Conservation (phyloP, 2,113 vertebrate species). For the Brachypodius melanocephalos region DNA sequence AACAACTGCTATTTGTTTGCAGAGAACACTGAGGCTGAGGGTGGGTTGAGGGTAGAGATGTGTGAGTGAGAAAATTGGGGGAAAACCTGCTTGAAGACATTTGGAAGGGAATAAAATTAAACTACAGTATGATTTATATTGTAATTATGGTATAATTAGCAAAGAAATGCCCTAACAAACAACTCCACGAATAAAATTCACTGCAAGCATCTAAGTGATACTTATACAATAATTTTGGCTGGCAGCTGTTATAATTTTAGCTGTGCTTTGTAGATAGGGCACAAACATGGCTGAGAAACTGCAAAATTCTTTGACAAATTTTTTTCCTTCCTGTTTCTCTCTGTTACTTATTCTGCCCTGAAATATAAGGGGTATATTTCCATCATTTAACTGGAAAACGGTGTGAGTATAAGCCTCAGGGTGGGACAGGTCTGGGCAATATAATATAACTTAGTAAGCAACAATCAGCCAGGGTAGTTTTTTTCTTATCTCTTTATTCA, state of each 20-base stretch:
- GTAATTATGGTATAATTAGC: neutral
- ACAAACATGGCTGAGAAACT: neutral
- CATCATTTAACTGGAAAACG: constrained; percentile 67
- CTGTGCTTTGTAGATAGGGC: neutral
- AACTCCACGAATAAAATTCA: accelerated
- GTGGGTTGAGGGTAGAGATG: neutral
- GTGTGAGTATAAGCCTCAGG: constrained; percentile 13
- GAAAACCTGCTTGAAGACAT: neutral
- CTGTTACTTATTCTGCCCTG: constrained; percentile 45
- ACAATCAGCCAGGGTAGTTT: neutral
- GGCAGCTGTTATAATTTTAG: neutral
- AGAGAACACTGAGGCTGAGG: neutral
- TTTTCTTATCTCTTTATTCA: neutral
- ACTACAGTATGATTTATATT: neutral
- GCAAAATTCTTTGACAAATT: neutral
- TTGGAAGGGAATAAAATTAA: neutral
- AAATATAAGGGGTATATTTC: constrained; percentile 80
- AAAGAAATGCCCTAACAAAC: neutral
- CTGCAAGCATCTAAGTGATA: neutral
- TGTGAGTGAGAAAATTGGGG: neutral
- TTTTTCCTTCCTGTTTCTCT: neutral
- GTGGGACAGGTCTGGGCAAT: constrained; percentile 72
- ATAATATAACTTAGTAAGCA: constrained; percentile 64
- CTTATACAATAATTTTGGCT: neutral
- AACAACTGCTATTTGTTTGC: neutral